These are phyloP conservation scores for Empidonax alnorum DNA, from an alignment of 2,113 vertebrate genomes.

Conservation along the genomic window DNA sequence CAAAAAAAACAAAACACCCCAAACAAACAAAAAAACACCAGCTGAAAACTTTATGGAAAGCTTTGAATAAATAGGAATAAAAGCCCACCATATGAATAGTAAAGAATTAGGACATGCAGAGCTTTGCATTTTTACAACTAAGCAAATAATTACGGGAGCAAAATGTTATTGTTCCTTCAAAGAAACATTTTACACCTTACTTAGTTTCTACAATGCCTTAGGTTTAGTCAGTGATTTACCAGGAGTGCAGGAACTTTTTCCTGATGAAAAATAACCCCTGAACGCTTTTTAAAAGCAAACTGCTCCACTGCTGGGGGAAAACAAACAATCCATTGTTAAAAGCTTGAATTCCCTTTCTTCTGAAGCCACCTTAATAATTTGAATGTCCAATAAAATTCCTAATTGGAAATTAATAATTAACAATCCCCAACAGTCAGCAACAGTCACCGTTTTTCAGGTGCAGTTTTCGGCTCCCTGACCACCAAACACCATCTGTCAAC, in stretches of 20 bases:
- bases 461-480: not conserved
- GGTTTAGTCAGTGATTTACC: not conserved
- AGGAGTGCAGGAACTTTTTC: not conserved
- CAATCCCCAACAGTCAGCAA: not conserved
- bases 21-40: not conserved
- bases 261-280: not conserved
- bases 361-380: not conserved
- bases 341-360: slow-evolving; percentile 38
- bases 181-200: not conserved
- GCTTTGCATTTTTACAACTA: not conserved
- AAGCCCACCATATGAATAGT: not conserved
- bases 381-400: not conserved
- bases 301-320: slow-evolving; percentile 38
- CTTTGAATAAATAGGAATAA: not conserved
- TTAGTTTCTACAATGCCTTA: not conserved
- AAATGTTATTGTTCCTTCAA: not conserved
- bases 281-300: slow-evolving; percentile 36
- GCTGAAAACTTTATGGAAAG: not conserved
- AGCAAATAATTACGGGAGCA: not conserved
- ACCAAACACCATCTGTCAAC: not conserved
- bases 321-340: slow-evolving; percentile 43
- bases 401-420: slow-evolving; percentile 50
- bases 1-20: too few species aligned
- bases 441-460: not conserved
- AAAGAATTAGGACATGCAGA: not conserved